These are phyloP conservation scores for Rhogogaster chlorosoma DNA, from an alignment of 2,888 invertebrate genomes.

Conservation along the genomic window DNA sequence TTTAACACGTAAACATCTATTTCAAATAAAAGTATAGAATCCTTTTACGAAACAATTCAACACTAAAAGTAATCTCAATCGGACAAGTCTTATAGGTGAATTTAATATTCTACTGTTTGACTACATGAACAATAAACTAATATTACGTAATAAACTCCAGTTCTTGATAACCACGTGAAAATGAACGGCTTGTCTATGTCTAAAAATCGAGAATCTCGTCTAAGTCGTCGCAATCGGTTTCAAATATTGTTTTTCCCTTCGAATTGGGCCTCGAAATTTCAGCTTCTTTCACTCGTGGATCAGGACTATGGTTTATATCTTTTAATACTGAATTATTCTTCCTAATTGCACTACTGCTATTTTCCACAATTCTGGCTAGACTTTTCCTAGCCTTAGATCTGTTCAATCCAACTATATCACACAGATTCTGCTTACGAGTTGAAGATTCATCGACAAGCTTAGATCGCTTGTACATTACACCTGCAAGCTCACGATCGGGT, in stretches of 20 bases:
- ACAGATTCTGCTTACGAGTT: not conserved
- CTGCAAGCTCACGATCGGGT: not conserved
- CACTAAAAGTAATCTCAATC: not conserved
- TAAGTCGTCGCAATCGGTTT: conserved; percentile 11
- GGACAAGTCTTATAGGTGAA: not conserved
- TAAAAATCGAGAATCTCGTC: conserved; percentile 28
- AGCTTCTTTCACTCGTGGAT: not conserved
- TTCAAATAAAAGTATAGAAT: conserved; percentile 31
- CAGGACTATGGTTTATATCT: not conserved
- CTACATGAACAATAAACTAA: not conserved
- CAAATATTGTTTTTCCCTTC: conserved; percentile 26
- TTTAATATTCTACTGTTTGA: not conserved
- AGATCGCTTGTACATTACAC: not conserved
- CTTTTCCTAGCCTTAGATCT: not conserved
- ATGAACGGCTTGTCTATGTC: not conserved
- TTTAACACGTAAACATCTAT: conserved; percentile 32
- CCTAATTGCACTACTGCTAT: not conserved
- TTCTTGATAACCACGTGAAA: not conserved
- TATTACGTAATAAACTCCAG: not conserved
- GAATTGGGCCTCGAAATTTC: not conserved
- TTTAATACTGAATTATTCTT: not conserved
- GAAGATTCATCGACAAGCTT: conserved; percentile 1
- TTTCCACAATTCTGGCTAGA: not conserved
- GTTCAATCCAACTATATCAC: conserved; percentile 6
- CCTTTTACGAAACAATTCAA: not conserved